A percentile compares a stretch with the other conserved stretches of the same genome.
Evolutionary conservation across 2,113 vertebrate genomes (phyloP).

Genomic region (Archilochus colubris): DNA sequence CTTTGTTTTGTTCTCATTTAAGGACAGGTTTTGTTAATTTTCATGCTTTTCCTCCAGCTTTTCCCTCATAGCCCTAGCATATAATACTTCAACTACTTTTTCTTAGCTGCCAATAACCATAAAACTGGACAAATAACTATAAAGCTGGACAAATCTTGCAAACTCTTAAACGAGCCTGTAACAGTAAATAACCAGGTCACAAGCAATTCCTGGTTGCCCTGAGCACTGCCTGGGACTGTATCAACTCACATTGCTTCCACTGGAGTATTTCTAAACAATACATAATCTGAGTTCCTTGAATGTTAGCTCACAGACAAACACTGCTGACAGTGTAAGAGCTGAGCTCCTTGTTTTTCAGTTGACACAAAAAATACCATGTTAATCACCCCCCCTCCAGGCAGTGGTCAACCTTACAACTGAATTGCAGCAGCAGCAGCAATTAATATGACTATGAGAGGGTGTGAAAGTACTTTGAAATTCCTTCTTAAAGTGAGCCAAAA

Average conservation of each 20-base stretch:
- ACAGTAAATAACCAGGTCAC: background rate
- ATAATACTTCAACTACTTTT: background rate
- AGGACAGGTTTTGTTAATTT: background rate
- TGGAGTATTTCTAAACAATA: constrained; percentile 21
- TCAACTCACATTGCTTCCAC: background rate
- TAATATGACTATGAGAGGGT: background rate
- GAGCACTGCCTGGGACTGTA: background rate
- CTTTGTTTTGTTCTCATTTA: background rate
- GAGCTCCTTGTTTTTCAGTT: background rate
- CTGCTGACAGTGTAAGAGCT: background rate
- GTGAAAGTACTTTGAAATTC: background rate
- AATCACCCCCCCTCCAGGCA: background rate
- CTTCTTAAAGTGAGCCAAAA: background rate
- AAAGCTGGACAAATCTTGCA: background rate
- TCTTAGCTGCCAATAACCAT: background rate
- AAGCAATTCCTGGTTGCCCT: background rate
- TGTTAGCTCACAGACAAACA: background rate
- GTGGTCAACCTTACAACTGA: background rate
- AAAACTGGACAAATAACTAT: background rate
- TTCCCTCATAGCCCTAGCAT: background rate
- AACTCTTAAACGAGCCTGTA: background rate
- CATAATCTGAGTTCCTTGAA: background rate
- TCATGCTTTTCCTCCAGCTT: background rate
- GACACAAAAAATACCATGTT: background rate
- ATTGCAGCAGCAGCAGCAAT: background rate